Base-by-base conservation (phyloP, 2,113 vertebrate genomes). In the Spheniscus mendiculus region DNA sequence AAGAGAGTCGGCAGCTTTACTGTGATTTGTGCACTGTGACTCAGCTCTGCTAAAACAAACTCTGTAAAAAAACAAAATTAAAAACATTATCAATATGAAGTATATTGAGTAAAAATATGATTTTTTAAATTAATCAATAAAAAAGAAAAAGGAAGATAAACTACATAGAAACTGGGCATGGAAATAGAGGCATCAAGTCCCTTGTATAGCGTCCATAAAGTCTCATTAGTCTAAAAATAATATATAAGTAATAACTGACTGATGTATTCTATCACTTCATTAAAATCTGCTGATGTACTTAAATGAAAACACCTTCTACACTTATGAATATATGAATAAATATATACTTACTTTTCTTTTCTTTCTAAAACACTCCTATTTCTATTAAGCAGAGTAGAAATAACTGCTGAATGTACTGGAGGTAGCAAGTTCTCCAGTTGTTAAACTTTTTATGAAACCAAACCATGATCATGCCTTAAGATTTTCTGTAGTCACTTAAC, bases 401-500 rank as follows among this genome's bases (percentile, higher is more conserved):
- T 70, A 94, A 65, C 10, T 84, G 12, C 45, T 88, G 84, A 80
- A 77, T 62, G 6, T 63, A 19, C 32, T 58, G 89, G 12, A 47
- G 62, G 32, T 40, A 58, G 13, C 47, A 87, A 92, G 23, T 38
- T 83, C 62, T 89, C 30, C 9, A 94, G 10, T 2, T 85, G 40
- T 61, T 93, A 86, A 94, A 79, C 19, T 82, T 84, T 61, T 72
- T 80, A 76, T 82, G 50, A 76, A 86, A 88, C 10, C 8, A 72
- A 84, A 69, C 11, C 25, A 38, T 79, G n/a, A 79, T 95, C 4
- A 47, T 85, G 87, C n/a, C 52, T 56, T 90, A 91, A 94, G 53
- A 79, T 88, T 85, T 97, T 97, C 93, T 97, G 74, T 97, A 95
- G 93, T 98, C 94, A 96, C 95, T 98, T 98, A 98, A 95, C 95